phyloP scores from a whole-genome alignment of 1,140 invertebrate genomes.

The Callitettix versicolor region DNA sequence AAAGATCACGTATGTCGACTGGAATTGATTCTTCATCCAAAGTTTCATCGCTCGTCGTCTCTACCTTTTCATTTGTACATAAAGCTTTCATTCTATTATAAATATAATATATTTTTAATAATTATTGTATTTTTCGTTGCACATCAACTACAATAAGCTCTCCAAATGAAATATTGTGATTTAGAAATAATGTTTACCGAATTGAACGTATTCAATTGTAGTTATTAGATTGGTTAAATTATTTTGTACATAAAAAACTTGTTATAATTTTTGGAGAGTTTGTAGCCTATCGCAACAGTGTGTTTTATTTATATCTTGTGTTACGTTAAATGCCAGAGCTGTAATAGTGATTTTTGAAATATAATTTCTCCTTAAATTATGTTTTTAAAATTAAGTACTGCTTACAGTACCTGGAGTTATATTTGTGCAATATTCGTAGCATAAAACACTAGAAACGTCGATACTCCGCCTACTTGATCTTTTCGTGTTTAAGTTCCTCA shows the following conservation, averaged over 20 bases:
- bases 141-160: background rate
- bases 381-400: too few species aligned
- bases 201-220: too few species aligned
- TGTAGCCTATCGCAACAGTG: background rate
- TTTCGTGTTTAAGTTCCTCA: conserved; percentile 9
- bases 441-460: too few species aligned
- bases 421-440: too few species aligned
- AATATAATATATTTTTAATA: too few species aligned
- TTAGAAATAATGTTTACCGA: too few species aligned
- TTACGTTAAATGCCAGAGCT: background rate
- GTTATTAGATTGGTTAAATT: conserved; percentile 8
- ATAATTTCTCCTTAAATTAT: too few species aligned
- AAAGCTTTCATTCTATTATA: conserved; percentile 7
- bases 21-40: too few species aligned
- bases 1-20: too few species aligned
- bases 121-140: background rate
- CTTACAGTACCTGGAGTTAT: too few species aligned
- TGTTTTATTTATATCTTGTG: background rate
- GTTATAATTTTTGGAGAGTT: background rate
- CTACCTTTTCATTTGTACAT: conserved; percentile 6
- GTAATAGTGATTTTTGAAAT: background rate
- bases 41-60: background rate
- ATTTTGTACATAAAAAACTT: conserved; percentile 8
- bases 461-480: too few species aligned
- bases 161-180: too few species aligned